Evolutionary conservation across 2,113 vertebrate species (phyloP).

Genomic region (Brachypodius melanocephalos): DNA sequence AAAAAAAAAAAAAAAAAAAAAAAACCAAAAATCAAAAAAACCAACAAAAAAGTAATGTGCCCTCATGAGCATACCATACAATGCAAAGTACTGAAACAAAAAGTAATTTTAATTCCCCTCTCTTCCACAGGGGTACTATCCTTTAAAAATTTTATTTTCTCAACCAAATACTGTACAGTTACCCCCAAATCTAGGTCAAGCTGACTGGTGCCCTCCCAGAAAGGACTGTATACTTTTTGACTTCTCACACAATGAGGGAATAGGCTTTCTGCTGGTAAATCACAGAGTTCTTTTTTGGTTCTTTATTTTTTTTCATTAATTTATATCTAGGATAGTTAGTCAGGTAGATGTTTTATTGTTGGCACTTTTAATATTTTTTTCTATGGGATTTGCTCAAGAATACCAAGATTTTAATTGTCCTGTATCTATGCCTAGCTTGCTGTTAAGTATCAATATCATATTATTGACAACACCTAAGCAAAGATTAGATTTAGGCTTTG

Average conservation of each 20-base stretch:
- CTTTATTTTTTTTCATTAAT: background rate
- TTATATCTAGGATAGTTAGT: background rate
- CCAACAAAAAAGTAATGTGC: too few relatives aligned
- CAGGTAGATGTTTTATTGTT: background rate
- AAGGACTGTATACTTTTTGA: background rate
- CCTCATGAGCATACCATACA: background rate
- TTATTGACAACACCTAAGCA: background rate
- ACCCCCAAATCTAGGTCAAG: background rate
- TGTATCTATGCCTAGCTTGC: background rate
- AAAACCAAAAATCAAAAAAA: too few relatives aligned
- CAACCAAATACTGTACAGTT: background rate
- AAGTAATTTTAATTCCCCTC: background rate
- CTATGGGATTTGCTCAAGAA: background rate
- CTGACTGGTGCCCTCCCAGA: background rate
- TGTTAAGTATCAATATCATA: background rate
- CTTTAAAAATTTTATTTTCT: background rate
- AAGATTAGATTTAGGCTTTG: background rate
- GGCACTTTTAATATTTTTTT: background rate
- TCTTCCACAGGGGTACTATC: background rate
- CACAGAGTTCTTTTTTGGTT: background rate
- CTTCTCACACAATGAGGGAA: background rate
- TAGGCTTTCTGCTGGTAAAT: background rate
- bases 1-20: background rate
- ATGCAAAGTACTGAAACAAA: background rate
- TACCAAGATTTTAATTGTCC: background rate